These are phyloP conservation scores for Neoniphon sammara DNA, from an alignment of 2,797 vertebrate species.

Conservation along the genomic window DNA sequence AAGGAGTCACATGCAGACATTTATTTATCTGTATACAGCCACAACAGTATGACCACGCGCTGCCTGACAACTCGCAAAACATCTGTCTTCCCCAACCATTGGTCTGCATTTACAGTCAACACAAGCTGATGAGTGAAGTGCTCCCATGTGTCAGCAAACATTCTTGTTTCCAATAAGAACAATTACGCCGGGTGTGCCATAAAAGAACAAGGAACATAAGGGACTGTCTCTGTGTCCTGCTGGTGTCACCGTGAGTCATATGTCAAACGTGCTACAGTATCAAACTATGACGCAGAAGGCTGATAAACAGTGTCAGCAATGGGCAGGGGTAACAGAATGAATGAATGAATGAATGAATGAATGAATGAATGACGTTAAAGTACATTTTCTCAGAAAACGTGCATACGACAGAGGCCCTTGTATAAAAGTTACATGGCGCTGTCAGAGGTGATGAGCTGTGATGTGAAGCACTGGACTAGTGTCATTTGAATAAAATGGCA, in stretches of 20 bases:
- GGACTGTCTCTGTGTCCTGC: constrained; percentile 24
- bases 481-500: too few relatives aligned
- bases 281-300: not conserved
- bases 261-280: not conserved
- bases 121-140: constrained; percentile 51
- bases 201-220: constrained; percentile 40
- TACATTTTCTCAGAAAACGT: not conserved
- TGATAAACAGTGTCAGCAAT: not conserved
- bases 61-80: constrained; percentile 29
- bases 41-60: constrained; percentile 60
- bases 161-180: constrained; percentile 43
- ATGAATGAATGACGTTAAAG: not conserved
- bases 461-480: too few relatives aligned
- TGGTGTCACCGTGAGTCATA: constrained; percentile 10
- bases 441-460: too few relatives aligned
- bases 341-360: not conserved
- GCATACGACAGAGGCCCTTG: too few relatives aligned
- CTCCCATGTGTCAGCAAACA: constrained; percentile 65
- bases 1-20: constrained; percentile 42
- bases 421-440: too few relatives aligned
- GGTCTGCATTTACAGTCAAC: constrained; percentile 79
- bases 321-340: not conserved
- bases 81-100: constrained; percentile 34
- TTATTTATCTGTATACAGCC: constrained; percentile 72
- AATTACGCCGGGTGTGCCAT: constrained; percentile 24